Conservation (phyloP, 2,797 vertebrate genomes). For the Enteromius trimaculatus region DNA sequence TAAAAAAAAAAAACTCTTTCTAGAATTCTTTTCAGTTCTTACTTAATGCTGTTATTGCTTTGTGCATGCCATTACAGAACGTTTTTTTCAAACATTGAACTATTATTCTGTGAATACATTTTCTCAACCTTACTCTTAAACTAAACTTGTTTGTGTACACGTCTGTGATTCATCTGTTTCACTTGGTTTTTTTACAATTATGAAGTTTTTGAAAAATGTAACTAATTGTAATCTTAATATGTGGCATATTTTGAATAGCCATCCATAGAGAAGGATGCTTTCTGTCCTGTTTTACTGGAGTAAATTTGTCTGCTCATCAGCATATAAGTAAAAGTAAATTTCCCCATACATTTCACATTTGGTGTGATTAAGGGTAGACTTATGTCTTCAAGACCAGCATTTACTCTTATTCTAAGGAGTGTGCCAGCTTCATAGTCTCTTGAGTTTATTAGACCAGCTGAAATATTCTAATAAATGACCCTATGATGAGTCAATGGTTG, state of each 20-base stretch:
- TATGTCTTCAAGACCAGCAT: background rate
- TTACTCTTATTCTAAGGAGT: too few relatives aligned
- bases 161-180: background rate
- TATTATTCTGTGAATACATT: background rate
- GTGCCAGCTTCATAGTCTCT: background rate
- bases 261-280: background rate
- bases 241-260: background rate
- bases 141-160: background rate
- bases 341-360: background rate
- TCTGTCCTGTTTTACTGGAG: background rate
- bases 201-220: background rate
- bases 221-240: background rate
- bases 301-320: background rate
- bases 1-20: background rate
- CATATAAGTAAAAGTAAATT: background rate
- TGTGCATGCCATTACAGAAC: background rate
- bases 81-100: too few relatives aligned
- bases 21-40: background rate
- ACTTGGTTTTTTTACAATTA: background rate
- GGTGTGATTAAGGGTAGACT: background rate
- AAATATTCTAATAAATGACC: background rate
- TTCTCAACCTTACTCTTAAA: background rate
- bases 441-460: background rate
- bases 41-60: background rate
- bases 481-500: background rate